Conservation (phyloP, 2,113 vertebrate species). For the Cephalopterus ornatus region DNA sequence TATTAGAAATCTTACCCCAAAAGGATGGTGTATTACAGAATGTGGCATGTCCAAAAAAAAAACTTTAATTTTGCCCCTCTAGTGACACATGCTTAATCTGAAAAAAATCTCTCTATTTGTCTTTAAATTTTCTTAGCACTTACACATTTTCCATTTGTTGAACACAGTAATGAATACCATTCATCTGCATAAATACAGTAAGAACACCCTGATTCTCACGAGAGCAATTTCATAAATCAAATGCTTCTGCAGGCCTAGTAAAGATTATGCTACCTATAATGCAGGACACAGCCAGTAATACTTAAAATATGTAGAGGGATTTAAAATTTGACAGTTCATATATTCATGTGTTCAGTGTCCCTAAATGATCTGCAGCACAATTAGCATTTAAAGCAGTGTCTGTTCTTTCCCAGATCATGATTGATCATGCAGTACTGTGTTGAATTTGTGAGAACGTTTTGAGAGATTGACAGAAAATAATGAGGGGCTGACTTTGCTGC, state of each 20-base stretch:
- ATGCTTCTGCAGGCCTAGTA: not conserved
- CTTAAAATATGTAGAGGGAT: not conserved
- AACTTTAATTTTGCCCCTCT: not conserved
- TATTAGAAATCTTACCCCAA: not conserved
- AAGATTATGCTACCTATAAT: not conserved
- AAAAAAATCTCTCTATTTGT: not conserved
- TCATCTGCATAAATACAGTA: not conserved
- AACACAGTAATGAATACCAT: not conserved
- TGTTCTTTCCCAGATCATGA: conserved; percentile 16
- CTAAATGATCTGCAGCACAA: conserved; percentile 9
- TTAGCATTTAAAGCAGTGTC: conserved; percentile 35
- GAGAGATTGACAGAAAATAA: conserved; percentile 34
- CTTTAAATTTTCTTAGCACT: not conserved
- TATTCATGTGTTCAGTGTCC: conserved; percentile 12
- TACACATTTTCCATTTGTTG: not conserved
- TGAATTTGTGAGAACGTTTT: conserved; percentile 33
- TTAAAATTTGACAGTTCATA: conserved; percentile 28
- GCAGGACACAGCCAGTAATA: not conserved
- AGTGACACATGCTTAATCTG: not conserved
- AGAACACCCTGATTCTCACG: not conserved
- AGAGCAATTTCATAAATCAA: conserved; percentile 22
- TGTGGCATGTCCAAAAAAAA: not conserved
- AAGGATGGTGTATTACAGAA: not conserved
- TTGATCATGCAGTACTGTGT: not conserved
- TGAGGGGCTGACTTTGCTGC: conserved; percentile 8